Evolutionary conservation across 2,888 invertebrate genomes (phyloP).

Genomic region (Trachelus troglodyta): DNA sequence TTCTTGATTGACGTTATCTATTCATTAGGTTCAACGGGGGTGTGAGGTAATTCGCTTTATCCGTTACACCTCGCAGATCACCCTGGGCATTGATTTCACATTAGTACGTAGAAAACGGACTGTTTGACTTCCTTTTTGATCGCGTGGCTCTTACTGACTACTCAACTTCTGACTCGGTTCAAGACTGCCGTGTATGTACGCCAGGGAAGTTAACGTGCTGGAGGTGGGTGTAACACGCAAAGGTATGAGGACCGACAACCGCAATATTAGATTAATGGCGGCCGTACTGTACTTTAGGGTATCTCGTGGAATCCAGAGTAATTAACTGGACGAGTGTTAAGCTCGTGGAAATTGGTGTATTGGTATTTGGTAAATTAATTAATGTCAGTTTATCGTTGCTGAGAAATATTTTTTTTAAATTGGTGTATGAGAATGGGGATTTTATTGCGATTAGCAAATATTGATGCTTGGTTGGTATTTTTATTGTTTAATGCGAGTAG

Average conservation of each 20-base stretch:
- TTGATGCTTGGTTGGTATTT: neutral
- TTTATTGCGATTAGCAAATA: neutral
- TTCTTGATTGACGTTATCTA: conserved; percentile 31
- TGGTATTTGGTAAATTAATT: neutral
- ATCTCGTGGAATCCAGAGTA: conserved; percentile 27
- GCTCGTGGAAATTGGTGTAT: neutral
- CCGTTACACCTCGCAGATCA: conserved; percentile 44
- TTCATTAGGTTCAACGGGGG: conserved; percentile 18
- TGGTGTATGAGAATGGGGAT: neutral
- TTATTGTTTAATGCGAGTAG: neutral
- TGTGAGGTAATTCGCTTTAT: conserved; percentile 43
- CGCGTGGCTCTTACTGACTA: conserved; percentile 10
- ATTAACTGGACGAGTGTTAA: conserved; percentile 23
- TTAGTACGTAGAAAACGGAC: conserved; percentile 33
- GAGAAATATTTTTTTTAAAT: neutral
- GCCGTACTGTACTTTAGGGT: conserved; percentile 44
- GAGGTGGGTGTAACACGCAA: conserved; percentile 46
- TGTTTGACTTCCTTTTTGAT: conserved; percentile 29
- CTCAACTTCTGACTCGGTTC: neutral
- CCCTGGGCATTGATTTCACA: conserved; percentile 51
- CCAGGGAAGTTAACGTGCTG: neutral
- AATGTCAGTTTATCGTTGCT: too few relatives aligned
- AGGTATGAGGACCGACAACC: conserved; percentile 50
- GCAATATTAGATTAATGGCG: conserved; percentile 60
- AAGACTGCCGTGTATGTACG: neutral